A percentile compares a stretch with the other conserved stretches of the same genome.
phyloP scores from a whole-genome alignment of 2,113 vertebrate genomes.

The Festucalex cinctus region DNA sequence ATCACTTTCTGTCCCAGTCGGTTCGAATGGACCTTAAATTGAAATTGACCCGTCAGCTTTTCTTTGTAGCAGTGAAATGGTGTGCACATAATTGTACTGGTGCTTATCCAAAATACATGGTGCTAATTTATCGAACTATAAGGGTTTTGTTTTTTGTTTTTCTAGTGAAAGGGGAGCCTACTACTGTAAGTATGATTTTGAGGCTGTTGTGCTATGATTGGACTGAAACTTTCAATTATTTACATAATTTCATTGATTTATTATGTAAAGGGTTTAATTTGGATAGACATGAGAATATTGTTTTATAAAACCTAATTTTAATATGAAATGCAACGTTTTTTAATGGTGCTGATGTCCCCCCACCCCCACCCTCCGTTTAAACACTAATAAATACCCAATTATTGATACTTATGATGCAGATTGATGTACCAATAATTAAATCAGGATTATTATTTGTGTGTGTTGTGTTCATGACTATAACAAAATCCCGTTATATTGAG shows the following conservation, averaged over 20 bases:
- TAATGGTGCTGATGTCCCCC: conserved; percentile 37
- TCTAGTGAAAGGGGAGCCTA: conserved; percentile 26
- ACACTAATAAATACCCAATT: conserved; percentile 48
- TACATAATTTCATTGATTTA: conserved; percentile 56
- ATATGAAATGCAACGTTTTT: conserved; percentile 30
- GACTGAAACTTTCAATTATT: conserved; percentile 43
- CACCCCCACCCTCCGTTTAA: too few species aligned
- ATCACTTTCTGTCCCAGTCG: conserved; percentile 24
- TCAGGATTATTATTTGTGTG: conserved; percentile 36
- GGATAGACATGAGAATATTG: conserved; percentile 22
- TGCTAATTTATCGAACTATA: conserved; percentile 73
- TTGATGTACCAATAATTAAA: conserved; percentile 56
- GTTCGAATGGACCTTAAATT: conserved; percentile 29
- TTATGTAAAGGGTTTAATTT: conserved; percentile 26
- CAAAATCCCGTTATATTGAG: not conserved
- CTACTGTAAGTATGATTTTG: conserved; percentile 67
- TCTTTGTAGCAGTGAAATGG: conserved; percentile 55
- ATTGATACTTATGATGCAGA: conserved; percentile 34
- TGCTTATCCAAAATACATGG: conserved; percentile 62
- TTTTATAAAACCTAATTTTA: conserved; percentile 30
- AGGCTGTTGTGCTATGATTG: conserved; percentile 42
- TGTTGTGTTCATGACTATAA: conserved; percentile 12
- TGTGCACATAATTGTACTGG: conserved; percentile 59
- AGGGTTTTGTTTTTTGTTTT: conserved; percentile 2
- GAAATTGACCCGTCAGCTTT: conserved; percentile 11